Evolutionary conservation across 2,888 invertebrate species (phyloP).

Genomic region (Yponomeuta sedellus): DNA sequence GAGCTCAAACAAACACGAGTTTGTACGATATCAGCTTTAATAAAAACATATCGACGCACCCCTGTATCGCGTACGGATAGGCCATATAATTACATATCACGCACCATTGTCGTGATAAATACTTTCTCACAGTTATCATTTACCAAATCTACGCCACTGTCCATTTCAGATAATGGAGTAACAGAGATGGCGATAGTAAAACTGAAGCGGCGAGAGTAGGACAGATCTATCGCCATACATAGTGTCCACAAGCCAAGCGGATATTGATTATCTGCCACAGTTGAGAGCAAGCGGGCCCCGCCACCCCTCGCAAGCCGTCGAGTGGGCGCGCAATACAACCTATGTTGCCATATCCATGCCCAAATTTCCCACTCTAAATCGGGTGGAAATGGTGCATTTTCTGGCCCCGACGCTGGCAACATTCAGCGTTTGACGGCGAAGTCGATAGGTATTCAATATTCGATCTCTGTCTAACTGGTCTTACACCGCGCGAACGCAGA

Average conservation of each 20-base stretch:
- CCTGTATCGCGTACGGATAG: constrained; percentile 56
- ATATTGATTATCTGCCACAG: constrained; percentile 79
- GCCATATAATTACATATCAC: constrained; percentile 74
- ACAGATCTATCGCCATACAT: constrained; percentile 71
- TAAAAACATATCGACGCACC: constrained; percentile 61
- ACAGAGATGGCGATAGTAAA: constrained; percentile 42
- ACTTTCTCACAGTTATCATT: constrained; percentile 77
- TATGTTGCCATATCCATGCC: constrained; percentile 32
- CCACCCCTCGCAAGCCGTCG: constrained; percentile 36
- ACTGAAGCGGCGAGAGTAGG: constrained; percentile 37
- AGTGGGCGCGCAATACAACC: constrained; percentile 37
- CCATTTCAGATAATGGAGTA: constrained; percentile 74
- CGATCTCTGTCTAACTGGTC: constrained; percentile 76
- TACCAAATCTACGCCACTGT: constrained; percentile 76
- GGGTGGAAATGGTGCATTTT: constrained; percentile 44
- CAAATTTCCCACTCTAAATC: constrained; percentile 47
- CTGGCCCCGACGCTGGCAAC: constrained; percentile 28
- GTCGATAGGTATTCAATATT: constrained; percentile 71
- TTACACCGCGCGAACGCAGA: constrained; percentile 62
- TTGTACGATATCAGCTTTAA: constrained; percentile 39
- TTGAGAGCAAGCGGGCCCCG: constrained; percentile 71
- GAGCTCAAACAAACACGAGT: constrained; percentile 40
- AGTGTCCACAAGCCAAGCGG: constrained; percentile 78
- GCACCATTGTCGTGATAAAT: constrained; percentile 75
- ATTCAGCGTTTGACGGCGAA: constrained; percentile 44